phyloP scores from a whole-genome alignment of 2,797 vertebrate species.

The Lutjanus argentimaculatus region DNA sequence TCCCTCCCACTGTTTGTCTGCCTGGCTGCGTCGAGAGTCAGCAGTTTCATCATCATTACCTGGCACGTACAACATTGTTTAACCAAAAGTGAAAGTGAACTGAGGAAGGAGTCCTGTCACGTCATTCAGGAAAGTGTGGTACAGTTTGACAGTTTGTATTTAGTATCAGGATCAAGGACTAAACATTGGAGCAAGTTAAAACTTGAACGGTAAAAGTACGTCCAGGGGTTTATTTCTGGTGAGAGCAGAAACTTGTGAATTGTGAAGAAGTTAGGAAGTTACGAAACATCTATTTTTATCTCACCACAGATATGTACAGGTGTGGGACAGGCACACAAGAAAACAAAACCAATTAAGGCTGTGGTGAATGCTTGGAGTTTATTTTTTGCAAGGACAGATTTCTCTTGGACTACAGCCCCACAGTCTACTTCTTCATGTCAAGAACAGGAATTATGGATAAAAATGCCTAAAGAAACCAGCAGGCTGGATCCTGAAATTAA shows the following conservation, averaged over 20 bases:
- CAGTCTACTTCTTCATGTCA: background rate
- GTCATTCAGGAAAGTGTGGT: background rate
- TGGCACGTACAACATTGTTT: background rate
- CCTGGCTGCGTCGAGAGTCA: constrained; percentile 15
- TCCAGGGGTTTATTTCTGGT: background rate
- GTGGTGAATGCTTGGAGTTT: background rate
- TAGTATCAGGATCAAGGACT: background rate
- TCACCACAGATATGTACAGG: background rate
- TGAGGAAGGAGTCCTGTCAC: background rate
- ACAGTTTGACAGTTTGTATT: background rate
- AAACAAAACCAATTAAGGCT: background rate
- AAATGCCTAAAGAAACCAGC: background rate
- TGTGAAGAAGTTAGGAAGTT: no score
- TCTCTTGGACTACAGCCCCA: background rate
- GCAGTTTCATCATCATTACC: constrained; percentile 65
- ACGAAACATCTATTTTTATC: background rate
- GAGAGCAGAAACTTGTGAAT: no score
- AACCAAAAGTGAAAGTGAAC: constrained; percentile 73
- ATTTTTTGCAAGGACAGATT: background rate
- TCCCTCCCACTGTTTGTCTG: background rate
- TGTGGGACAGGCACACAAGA: background rate
- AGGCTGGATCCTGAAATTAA: background rate
- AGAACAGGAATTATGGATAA: background rate
- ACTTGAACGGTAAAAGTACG: background rate
- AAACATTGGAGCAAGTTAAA: background rate